phyloP scores from a whole-genome alignment of 2,797 vertebrate genomes.

The Cyprinella venusta region DNA sequence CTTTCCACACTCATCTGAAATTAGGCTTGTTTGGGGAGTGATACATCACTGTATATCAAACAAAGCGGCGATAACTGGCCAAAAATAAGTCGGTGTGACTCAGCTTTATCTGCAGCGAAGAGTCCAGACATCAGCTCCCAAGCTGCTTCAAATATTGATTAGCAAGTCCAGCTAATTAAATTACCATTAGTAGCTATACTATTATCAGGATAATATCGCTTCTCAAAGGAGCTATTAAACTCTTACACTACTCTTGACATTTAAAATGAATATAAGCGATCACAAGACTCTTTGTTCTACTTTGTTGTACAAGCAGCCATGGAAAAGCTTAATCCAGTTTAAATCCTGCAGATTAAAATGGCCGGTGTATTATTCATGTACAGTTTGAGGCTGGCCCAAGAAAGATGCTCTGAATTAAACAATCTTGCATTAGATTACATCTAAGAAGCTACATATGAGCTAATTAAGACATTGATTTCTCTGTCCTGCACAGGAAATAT shows the following conservation, averaged over 20 bases:
- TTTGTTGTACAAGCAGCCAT: slow-evolving; percentile 69
- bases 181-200: slow-evolving; percentile 32
- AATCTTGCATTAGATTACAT: slow-evolving; percentile 61
- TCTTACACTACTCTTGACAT: slow-evolving; percentile 57
- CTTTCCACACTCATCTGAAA: slow-evolving; percentile 47
- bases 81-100: slow-evolving; percentile 24
- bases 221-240: slow-evolving; percentile 53
- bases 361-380: slow-evolving; percentile 60
- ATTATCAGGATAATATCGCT: slow-evolving; percentile 48
- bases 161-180: slow-evolving; percentile 50
- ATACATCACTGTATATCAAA: slow-evolving; percentile 34
- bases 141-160: slow-evolving; percentile 39
- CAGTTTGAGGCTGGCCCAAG: slow-evolving; percentile 60
- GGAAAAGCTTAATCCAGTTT: slow-evolving; percentile 71
- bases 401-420: slow-evolving; percentile 56
- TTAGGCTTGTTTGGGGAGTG: slow-evolving; percentile 35
- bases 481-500: background rate
- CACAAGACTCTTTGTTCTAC: slow-evolving; percentile 69
- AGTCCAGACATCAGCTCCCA: slow-evolving; percentile 25
- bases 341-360: slow-evolving; percentile 67
- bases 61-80: background rate
- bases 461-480: slow-evolving; percentile 57
- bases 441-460: slow-evolving; percentile 58
- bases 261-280: slow-evolving; percentile 70
- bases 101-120: background rate